A percentile compares a stretch with the other conserved stretches of the same genome.
These are phyloP conservation scores for Chironomus riparius DNA, from an alignment of 2,888 invertebrate genomes.

Conservation along the genomic window DNA sequence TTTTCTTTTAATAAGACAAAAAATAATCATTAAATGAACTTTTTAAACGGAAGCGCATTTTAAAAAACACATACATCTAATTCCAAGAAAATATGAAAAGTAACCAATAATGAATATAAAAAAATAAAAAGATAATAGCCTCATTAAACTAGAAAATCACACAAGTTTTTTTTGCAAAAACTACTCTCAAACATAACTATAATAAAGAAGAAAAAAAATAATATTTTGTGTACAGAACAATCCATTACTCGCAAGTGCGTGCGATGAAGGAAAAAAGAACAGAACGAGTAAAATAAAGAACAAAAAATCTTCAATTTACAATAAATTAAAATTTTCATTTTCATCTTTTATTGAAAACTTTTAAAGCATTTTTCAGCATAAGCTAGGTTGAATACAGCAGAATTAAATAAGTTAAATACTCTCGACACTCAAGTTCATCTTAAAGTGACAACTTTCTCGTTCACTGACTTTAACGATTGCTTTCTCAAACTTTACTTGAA, in stretches of 20 bases:
- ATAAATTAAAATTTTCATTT: neutral
- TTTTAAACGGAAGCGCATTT: too few relatives aligned
- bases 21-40: too few relatives aligned
- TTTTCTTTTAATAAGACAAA: too few relatives aligned
- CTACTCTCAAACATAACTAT: neutral
- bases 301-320: constrained; percentile 22
- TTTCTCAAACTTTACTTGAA: constrained; percentile 76
- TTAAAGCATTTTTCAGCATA: neutral
- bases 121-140: neutral
- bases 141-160: neutral
- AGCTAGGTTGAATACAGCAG: neutral
- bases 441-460: constrained; percentile 62
- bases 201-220: constrained; percentile 3
- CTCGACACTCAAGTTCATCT: constrained; percentile 71
- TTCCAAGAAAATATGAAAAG: neutral
- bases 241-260: neutral
- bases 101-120: neutral
- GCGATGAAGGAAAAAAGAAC: constrained; percentile 29
- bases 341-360: constrained; percentile 10
- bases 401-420: constrained; percentile 45
- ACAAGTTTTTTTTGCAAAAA: constrained; percentile 2
- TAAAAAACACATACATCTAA: neutral
- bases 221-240: constrained; percentile 24
- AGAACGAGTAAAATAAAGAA: constrained; percentile 19
- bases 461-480: constrained; percentile 58